A percentile compares a stretch with the other conserved stretches of the same genome.
phyloP scores from a whole-genome alignment of 2,888 invertebrate genomes.

The Caenorhabditis wallacei region DNA sequence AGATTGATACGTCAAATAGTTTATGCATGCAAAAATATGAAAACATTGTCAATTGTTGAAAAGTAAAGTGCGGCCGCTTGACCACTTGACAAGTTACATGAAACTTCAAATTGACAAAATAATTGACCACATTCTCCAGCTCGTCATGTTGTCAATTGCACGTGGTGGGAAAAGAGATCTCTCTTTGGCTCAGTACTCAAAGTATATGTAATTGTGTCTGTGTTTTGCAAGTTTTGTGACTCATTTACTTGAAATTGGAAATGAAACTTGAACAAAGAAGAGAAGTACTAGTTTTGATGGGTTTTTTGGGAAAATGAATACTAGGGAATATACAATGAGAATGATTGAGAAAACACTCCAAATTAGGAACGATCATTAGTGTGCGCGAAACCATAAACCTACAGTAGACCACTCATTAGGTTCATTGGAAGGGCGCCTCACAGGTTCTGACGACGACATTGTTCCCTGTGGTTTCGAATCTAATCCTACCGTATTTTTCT shows the following conservation, averaged over 20 bases:
- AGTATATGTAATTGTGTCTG: conserved; percentile 49
- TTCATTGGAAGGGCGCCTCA: conserved; percentile 39
- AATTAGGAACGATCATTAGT: conserved; percentile 62
- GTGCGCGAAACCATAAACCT: conserved; percentile 65
- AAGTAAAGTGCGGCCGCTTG: conserved; percentile 26
- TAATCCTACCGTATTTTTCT: conserved; percentile 60
- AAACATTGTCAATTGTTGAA: conserved; percentile 29
- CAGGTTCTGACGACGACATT: conserved; percentile 36
- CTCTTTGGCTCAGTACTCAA: conserved; percentile 8
- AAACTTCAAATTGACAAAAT: conserved; percentile 62
- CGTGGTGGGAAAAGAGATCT: conserved; percentile 36
- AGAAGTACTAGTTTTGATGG: conserved; percentile 56
- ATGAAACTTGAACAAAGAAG: conserved; percentile 14
- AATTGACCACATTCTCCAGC: conserved; percentile 48
- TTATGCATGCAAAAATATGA: conserved; percentile 36
- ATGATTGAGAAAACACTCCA: conserved; percentile 53
- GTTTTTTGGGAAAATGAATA: neutral
- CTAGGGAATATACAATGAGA: conserved; percentile 13
- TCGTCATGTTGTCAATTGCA: conserved; percentile 51
- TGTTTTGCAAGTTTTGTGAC: conserved; percentile 17
- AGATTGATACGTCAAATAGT: neutral
- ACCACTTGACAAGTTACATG: conserved; percentile 62
- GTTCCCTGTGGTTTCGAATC: conserved; percentile 7
- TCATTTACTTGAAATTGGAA: neutral
- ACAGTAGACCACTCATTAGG: conserved; percentile 59